Base-by-base conservation (phyloP, 2,797 vertebrate species). In the Eleutherodactylus coqui region DNA sequence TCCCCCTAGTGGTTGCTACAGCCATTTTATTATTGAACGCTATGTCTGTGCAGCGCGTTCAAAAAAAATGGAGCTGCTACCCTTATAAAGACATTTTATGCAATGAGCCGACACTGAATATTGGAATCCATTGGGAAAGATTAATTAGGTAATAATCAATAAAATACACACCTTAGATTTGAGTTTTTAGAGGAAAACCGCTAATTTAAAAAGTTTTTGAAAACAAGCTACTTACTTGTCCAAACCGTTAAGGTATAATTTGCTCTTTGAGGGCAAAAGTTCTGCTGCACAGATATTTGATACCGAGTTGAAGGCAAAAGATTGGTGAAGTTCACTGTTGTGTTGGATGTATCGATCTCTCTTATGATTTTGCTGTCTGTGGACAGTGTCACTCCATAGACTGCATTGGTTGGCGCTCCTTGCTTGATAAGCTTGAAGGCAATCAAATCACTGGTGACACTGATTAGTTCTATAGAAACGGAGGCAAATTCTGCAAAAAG, bases 391-490 rank as follows among this genome's bases (percentile, higher is more conserved):
- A 84, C 75, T 1, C 3, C 55, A 53, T 84, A 84, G 1, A 16
- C 17, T 4, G 82, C 43, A 4, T 51, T 49, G 36, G 9, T 10
- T 36, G 55, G 43, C 5, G 67, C 67, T 32, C 69, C 69, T 58
- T 67, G 43, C 24, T 43, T 38, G 4, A 62, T 55, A 2, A 79
- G 29, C 16, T 21, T 47, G 2, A 84, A 11, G 34, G 5, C 1
- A 36, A 87, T 75, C 69, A 34, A 0, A n/a, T 84, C 86, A n/a
- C 86, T 84, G 76, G 76, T 78, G 38, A 87, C 43, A n/a, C 45
- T 51, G 9, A 11, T 11, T 13, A 87, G 51, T 43, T 80, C 36
- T 24, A 87, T 19, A 32, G 53, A 83, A 21, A 87, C 67, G 2
- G 62, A 60, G 16, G 53, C 51, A 41, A 5, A 16, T 49, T 2